These are phyloP conservation scores for Mobula birostris DNA, from an alignment of 2,113 vertebrate species.

Conservation along the genomic window DNA sequence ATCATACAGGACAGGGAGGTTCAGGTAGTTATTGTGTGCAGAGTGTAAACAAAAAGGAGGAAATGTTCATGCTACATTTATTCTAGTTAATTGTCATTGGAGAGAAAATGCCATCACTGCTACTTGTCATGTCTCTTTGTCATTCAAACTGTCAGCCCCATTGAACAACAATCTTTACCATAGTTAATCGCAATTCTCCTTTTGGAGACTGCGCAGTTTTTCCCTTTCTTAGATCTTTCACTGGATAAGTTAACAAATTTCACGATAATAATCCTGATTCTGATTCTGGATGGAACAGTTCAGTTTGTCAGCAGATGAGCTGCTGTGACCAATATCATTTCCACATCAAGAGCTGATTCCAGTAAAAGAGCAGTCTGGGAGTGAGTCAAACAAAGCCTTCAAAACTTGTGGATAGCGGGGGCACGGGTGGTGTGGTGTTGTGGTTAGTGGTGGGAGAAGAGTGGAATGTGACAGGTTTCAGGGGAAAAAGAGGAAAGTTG, in stretches of 20 bases:
- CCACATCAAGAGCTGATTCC: not conserved
- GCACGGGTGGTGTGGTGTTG: no score
- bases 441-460: not conserved
- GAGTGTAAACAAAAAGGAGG: no score
- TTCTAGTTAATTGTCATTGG: not conserved
- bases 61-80: not conserved
- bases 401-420: not conserved
- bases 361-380: not conserved
- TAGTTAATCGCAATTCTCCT: not conserved
- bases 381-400: not conserved
- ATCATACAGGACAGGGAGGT: no score
- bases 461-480: no score
- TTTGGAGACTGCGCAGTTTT: not conserved
- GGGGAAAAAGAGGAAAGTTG: not conserved
- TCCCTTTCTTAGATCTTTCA: no score
- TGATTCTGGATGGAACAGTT: not conserved
- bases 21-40: no score
- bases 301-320: not conserved
- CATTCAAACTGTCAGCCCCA: not conserved
- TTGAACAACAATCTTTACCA: not conserved
- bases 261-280: no score
- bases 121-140: not conserved
- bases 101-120: not conserved
- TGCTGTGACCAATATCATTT: not conserved
- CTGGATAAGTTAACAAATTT: no score